Evolutionary conservation across 2,113 vertebrate species (phyloP).

Genomic region (Ursus arctos): DNA sequence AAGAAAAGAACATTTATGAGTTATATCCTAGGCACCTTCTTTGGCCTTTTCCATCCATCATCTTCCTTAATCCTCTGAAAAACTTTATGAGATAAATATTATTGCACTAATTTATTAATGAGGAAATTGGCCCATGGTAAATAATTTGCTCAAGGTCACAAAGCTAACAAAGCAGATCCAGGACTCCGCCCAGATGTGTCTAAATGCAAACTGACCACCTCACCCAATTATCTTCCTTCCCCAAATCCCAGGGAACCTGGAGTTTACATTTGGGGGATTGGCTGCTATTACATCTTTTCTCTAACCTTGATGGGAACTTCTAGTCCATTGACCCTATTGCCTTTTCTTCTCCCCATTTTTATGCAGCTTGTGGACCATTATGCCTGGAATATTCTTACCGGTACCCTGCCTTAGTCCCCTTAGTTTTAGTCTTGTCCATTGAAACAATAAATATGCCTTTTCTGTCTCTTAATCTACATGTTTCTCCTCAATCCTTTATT

Average conservation of each 20-base stretch:
- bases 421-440: not conserved
- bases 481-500: not conserved
- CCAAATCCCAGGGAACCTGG: not conserved
- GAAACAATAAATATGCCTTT: not conserved
- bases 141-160: not conserved
- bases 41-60: not conserved
- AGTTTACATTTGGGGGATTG: not conserved
- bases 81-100: not conserved
- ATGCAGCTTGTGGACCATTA: not conserved
- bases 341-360: not conserved
- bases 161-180: not conserved
- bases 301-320: not conserved
- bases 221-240: not conserved
- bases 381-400: not conserved
- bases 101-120: not conserved
- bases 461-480: not conserved
- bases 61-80: not conserved
- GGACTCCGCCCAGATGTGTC: not conserved
- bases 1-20: not conserved
- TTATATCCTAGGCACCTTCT: not conserved
- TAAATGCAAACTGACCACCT: not conserved
- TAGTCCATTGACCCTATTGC: not conserved
- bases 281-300: not conserved
- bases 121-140: not conserved
- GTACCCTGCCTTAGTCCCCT: not conserved